Conservation (phyloP, 2,888 invertebrate species). For the Didymodactylos carnosus region DNA sequence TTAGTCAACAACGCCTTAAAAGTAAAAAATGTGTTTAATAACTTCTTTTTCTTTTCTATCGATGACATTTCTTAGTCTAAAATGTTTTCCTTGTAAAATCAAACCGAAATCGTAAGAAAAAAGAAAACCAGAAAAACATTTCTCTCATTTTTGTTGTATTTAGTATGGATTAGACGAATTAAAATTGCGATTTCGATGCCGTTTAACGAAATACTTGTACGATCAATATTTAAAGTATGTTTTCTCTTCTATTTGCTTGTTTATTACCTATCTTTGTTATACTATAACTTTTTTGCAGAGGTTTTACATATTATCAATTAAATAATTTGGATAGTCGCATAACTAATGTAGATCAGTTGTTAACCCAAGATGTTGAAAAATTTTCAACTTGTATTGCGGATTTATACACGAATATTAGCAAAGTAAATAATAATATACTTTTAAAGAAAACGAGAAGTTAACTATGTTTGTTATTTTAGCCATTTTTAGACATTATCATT, state of each 20-base stretch:
- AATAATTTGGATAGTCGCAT: slow-evolving; percentile 80
- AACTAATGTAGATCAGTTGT: slow-evolving; percentile 77
- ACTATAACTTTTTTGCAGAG: slow-evolving; percentile 42
- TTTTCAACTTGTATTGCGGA: slow-evolving; percentile 87
- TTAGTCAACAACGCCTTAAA: slow-evolving; percentile 77
- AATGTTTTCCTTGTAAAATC: no score
- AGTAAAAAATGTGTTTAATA: slow-evolving; percentile 28
- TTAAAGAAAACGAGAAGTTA: neutral
- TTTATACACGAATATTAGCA: slow-evolving; percentile 82
- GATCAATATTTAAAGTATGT: slow-evolving; percentile 74
- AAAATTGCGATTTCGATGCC: slow-evolving; percentile 68
- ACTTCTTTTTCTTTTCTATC: neutral
- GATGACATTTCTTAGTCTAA: no score
- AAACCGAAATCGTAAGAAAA: no score
- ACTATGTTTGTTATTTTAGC: slow-evolving; percentile 36
- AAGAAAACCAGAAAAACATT: no score
- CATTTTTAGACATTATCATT: slow-evolving; percentile 73
- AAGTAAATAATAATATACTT: slow-evolving; percentile 35
- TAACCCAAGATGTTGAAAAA: slow-evolving; percentile 87
- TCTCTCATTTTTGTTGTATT: no score
- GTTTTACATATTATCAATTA: slow-evolving; percentile 89
- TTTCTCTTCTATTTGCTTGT: no score
- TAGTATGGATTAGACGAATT: slow-evolving; percentile 74
- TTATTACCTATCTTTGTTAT: slow-evolving; percentile 1
- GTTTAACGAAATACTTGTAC: slow-evolving; percentile 65